These are phyloP conservation scores for Leptinotarsa haldemani DNA, from an alignment of 2,888 invertebrate genomes.

Conservation along the genomic window DNA sequence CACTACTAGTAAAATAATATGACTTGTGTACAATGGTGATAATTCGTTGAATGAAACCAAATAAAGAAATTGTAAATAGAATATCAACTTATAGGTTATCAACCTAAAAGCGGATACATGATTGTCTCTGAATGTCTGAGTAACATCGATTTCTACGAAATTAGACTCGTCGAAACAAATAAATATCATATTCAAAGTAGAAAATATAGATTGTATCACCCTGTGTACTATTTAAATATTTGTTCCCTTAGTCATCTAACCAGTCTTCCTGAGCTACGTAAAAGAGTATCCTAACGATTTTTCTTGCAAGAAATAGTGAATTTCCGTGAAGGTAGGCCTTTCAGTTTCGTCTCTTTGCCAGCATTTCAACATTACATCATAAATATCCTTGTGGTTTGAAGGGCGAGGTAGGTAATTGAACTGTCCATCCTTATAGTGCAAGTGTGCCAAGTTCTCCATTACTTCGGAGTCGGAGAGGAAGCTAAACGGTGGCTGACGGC, in stretches of 20 bases:
- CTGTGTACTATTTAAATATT: slow-evolving; percentile 66
- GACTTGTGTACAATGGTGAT: slow-evolving; percentile 20
- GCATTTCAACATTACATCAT: slow-evolving; percentile 87
- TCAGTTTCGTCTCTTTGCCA: slow-evolving; percentile 82
- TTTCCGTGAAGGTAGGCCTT: slow-evolving; percentile 83
- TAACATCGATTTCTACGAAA: slow-evolving; percentile 21
- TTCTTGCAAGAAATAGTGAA: slow-evolving; percentile 83
- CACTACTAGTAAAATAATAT: slow-evolving; percentile 5
- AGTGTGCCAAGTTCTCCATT: slow-evolving; percentile 81
- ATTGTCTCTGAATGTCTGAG: slow-evolving; percentile 22
- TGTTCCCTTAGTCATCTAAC: slow-evolving; percentile 59
- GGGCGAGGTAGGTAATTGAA: slow-evolving; percentile 76
- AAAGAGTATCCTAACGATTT: slow-evolving; percentile 75
- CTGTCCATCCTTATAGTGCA: slow-evolving; percentile 73
- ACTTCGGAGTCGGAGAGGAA: slow-evolving; percentile 82
- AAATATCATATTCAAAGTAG: slow-evolving; percentile 36
- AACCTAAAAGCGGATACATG: slow-evolving; percentile 19
- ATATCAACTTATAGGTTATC: slow-evolving; percentile 14
- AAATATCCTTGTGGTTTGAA: slow-evolving; percentile 75
- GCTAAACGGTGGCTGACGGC: slow-evolving; percentile 82
- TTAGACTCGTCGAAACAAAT: slow-evolving; percentile 27
- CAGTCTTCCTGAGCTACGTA: slow-evolving; percentile 65
- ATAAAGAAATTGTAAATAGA: slow-evolving; percentile 13
- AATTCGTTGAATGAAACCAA: slow-evolving; percentile 20
- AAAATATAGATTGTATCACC: slow-evolving; percentile 61